phyloP scores from a whole-genome alignment of 37 sponge, comb jelly and placozoan species.

The Halisarca cf. caerulea region DNA sequence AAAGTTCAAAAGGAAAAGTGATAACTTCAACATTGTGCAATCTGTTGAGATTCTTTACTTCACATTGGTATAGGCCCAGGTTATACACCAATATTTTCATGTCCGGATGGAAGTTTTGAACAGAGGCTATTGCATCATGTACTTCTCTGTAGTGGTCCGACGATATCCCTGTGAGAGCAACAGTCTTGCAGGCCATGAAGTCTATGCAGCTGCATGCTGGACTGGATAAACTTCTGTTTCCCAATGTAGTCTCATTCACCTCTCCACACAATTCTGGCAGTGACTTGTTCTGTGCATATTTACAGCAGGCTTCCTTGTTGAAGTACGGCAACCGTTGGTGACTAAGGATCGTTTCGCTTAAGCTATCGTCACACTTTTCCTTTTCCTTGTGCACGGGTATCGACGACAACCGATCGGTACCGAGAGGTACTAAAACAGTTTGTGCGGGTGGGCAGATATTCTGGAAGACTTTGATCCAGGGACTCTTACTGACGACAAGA shows the following conservation, averaged over 20 bases:
- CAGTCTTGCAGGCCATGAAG: conserved; percentile 21
- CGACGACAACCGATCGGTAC: too few species aligned
- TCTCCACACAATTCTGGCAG: conserved; percentile 4
- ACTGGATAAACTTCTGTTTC: neutral
- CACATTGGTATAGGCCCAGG: conserved; percentile 1
- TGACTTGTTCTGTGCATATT: neutral
- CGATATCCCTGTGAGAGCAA: conserved; percentile 18
- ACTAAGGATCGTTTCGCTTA: too few species aligned
- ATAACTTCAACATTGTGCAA: conserved; percentile 31
- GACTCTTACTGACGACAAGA: too few species aligned
- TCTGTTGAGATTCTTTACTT: neutral
- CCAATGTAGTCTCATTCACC: neutral
- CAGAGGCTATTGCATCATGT: conserved; percentile 16
- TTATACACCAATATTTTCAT: conserved; percentile 22
- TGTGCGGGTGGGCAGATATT: too few species aligned
- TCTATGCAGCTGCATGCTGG: conserved; percentile 20
- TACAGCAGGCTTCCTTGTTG: conserved; percentile 2
- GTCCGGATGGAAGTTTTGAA: conserved; percentile 20
- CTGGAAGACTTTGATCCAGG: too few species aligned
- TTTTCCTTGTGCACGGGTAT: too few species aligned
- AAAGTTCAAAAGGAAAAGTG: conserved; percentile 20
- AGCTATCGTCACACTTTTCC: too few species aligned
- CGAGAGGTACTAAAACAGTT: too few species aligned
- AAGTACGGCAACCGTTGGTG: neutral
- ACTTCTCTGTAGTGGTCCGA: conserved; percentile 17